phyloP scores from a whole-genome alignment of 2,113 vertebrate genomes.

The Ceyx melanurus region DNA sequence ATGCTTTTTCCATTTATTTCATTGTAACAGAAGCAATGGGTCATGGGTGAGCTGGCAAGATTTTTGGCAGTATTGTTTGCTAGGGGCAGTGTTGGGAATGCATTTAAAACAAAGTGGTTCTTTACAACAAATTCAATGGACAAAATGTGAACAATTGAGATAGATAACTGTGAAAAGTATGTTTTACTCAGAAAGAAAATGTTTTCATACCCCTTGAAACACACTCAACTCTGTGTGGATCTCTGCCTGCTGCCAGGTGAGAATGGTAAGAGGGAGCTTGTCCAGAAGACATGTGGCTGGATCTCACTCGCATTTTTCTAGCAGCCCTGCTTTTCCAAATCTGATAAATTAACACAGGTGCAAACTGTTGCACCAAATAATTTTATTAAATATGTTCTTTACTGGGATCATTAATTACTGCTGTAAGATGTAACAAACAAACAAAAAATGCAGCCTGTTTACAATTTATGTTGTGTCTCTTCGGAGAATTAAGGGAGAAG shows the following conservation, averaged over 20 bases:
- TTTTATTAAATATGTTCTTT: background rate
- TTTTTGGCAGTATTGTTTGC: background rate
- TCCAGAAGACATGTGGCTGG: background rate
- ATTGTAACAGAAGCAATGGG: background rate
- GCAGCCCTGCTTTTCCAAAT: background rate
- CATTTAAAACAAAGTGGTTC: background rate
- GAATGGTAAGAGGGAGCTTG: background rate
- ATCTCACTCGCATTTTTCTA: background rate
- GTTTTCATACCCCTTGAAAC: background rate
- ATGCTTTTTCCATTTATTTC: background rate
- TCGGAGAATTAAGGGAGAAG: conserved; percentile 3
- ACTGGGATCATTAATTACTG: background rate
- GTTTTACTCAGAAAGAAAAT: background rate
- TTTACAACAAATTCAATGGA: background rate
- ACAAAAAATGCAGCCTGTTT: background rate
- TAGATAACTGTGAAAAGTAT: background rate
- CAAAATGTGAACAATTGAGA: background rate
- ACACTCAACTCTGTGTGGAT: background rate
- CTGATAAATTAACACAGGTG: background rate
- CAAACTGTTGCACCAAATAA: background rate
- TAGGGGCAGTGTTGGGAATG: background rate
- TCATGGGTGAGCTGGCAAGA: background rate
- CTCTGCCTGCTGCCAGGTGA: background rate
- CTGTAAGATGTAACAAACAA: background rate
- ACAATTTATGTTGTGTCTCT: background rate